Evolutionary conservation across 2,113 vertebrate species (phyloP), one percentile per base, ranked within the genome.

Genomic region (Cygnus atratus): DNA sequence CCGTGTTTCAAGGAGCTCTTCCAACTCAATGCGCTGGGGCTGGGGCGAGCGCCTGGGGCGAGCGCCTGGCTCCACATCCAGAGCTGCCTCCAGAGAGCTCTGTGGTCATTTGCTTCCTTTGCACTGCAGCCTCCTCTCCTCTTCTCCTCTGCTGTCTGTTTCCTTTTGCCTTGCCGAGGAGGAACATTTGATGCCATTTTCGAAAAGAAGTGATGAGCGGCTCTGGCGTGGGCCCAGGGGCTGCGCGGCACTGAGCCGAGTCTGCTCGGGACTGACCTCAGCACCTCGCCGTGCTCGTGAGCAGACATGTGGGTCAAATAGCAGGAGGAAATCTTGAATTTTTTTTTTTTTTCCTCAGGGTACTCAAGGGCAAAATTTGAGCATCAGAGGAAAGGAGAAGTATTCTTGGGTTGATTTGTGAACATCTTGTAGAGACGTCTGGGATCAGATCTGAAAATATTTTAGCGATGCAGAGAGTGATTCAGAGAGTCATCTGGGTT

Each of bases 281-380:
- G 44, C 50, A 28, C 33, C 57, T n/a, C 33, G 48, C 35, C 59
- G 18, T 39, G 58, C 35, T 65, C 19, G 4, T 0, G 2, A 88
- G 80, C 63, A 87, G 76, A 62, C 93, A 93, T 92, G 59, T 89
- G 90, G 96, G 93, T 96, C 95, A 96, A 61, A 84, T 3, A 92
- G 84, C 87, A 65, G 75, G 74, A 86, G 93, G 75, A 88, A 59
- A 57, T 31, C 75, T 71, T 13, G 8, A 48, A 58, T 72, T 35
- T 6, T 15, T 33, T 20, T 28, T 35, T 29, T 37, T 75, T 10
- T 3, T 13, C 4, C 46, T 63, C 81, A 14, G 22, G 84, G 70
- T 86, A 86, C 86, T 90, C 74, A 91, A 95, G 88, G 95, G 92
- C 77, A 3, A 84, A 85, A 83, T 84, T 21, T 71, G 68, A 87